Evolutionary conservation across 2,113 vertebrate species (phyloP).

Genomic region (Cygnus atratus): DNA sequence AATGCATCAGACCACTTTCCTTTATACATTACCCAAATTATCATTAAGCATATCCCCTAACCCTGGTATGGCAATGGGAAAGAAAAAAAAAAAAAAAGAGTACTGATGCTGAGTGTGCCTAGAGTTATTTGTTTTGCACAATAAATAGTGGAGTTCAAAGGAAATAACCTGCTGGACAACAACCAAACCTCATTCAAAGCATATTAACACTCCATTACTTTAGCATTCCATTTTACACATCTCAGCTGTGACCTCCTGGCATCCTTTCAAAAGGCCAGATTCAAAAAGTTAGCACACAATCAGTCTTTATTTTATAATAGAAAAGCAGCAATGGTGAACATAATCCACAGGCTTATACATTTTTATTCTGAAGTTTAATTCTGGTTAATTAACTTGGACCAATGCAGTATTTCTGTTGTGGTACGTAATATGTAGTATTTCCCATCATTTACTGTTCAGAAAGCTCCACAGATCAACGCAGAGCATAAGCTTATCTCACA

Average conservation of each 20-base stretch:
- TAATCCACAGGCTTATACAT: background rate
- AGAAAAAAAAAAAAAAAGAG: background rate
- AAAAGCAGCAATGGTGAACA: background rate
- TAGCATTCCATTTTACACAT: background rate
- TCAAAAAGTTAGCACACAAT: background rate
- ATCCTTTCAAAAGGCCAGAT: background rate
- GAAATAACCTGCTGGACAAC: background rate
- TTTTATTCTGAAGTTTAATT: background rate
- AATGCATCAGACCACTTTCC: background rate
- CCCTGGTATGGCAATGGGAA: background rate
- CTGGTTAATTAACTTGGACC: background rate
- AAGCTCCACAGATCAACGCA: background rate
- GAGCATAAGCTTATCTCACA: background rate
- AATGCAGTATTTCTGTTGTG: background rate
- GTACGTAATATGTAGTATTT: background rate
- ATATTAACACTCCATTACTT: background rate
- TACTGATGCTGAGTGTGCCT: background rate
- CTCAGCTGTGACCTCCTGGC: background rate
- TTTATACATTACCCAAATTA: background rate
- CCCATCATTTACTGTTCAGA: background rate
- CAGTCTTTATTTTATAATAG: background rate
- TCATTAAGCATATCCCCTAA: background rate
- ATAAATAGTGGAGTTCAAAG: background rate
- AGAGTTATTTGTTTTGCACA: background rate
- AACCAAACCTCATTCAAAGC: background rate